A percentile compares a stretch with the other conserved stretches of the same genome.
phyloP scores from a whole-genome alignment of 2,888 invertebrate species.

The Drosophila dives region DNA sequence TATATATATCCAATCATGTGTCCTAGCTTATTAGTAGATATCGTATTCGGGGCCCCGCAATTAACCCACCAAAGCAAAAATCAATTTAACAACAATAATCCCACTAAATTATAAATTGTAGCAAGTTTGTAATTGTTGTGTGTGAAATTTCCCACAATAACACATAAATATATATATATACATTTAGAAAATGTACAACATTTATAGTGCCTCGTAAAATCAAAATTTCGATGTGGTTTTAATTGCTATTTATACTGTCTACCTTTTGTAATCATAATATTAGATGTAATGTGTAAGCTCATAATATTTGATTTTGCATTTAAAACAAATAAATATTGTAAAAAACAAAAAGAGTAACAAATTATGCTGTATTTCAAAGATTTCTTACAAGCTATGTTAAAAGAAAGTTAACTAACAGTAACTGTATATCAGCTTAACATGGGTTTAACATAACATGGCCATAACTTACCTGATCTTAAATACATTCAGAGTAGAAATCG shows the following conservation, averaged over 20 bases:
- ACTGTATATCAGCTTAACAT: neutral
- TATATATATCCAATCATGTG: neutral
- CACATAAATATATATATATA: conserved; percentile 7
- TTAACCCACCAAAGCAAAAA: conserved; percentile 41
- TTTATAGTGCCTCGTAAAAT: conserved; percentile 69
- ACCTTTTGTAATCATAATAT: conserved; percentile 43
- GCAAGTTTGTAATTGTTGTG: neutral
- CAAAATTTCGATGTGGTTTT: conserved; percentile 57
- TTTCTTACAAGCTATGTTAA: neutral
- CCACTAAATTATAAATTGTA: conserved; percentile 16
- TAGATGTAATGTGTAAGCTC: conserved; percentile 43
- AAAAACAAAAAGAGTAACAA: neutral
- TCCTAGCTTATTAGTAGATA: conserved; percentile 13
- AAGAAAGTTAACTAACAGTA: neutral
- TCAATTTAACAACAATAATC: neutral
- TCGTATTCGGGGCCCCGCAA: conserved; percentile 24
- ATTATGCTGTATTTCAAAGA: neutral
- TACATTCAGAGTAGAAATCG: conserved; percentile 19
- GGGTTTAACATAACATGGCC: too few species aligned
- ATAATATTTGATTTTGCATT: conserved; percentile 53
- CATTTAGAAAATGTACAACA: conserved; percentile 2
- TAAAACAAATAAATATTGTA: conserved; percentile 35
- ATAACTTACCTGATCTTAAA: conserved; percentile 3
- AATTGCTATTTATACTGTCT: conserved; percentile 27
- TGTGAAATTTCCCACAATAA: conserved; percentile 12